phyloP scores from a whole-genome alignment of 2,888 invertebrate species.

The Zeuzera pyrina region DNA sequence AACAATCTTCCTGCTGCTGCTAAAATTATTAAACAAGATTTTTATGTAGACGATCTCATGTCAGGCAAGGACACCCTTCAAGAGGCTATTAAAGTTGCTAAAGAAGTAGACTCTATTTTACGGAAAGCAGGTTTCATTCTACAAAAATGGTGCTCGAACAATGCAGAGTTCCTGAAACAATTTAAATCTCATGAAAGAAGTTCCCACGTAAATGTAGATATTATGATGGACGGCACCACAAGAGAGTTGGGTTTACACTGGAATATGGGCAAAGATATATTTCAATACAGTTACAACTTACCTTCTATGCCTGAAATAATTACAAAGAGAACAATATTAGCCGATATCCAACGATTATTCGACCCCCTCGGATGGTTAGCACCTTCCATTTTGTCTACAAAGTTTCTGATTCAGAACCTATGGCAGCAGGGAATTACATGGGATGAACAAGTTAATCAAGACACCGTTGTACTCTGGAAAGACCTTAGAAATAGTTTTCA shows the following conservation, averaged over 20 bases:
- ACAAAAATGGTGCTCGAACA: conserved; percentile 3
- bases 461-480: conserved; percentile 10
- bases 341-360: conserved; percentile 11
- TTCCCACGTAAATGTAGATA: conserved; percentile 6
- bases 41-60: too few species aligned
- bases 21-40: too few species aligned
- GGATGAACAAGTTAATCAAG: conserved; percentile 10
- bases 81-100: background rate
- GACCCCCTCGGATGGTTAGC: conserved; percentile 15
- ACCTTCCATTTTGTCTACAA: conserved; percentile 8
- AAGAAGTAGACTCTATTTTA: background rate
- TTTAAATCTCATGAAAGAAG: conserved; percentile 5
- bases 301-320: background rate
- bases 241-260: conserved; percentile 15
- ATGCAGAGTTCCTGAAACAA: background rate
- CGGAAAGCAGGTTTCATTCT: background rate
- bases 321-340: conserved; percentile 10
- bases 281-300: background rate
- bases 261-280: too few species aligned
- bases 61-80: background rate
- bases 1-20: background rate
- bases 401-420: conserved; percentile 14
- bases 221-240: conserved; percentile 12
- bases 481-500: conserved; percentile 6
- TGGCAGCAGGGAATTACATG: conserved; percentile 11